Percentiles rank a stretch among this genome's conserved stretches.
Conservation (phyloP, 2,888 invertebrate species). For the Rhabditophanes sp. region DNA sequence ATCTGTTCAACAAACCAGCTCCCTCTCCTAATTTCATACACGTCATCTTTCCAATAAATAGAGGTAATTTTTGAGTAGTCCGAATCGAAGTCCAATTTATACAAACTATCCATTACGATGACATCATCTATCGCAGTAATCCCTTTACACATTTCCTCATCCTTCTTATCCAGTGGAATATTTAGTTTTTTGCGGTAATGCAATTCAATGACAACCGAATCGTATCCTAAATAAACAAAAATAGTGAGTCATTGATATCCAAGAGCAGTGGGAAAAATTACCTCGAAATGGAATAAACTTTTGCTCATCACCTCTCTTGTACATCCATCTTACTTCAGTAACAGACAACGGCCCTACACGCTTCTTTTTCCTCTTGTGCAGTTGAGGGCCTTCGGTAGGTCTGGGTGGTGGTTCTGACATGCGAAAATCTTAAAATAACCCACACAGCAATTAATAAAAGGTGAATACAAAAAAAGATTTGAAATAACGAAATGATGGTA, state of each 20-base stretch:
- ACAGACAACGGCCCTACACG: constrained; percentile 13
- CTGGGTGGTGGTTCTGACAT: too few species aligned
- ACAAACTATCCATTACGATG: constrained; percentile 37
- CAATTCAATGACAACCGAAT: constrained; percentile 38
- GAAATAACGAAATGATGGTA: too few species aligned
- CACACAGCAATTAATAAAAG: too few species aligned
- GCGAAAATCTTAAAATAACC: too few species aligned
- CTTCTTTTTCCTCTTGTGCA: constrained; percentile 10
- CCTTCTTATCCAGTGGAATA: constrained; percentile 17
- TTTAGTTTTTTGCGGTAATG: constrained; percentile 22
- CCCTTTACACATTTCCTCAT: constrained; percentile 3
- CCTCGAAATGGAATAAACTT: constrained; percentile 18
- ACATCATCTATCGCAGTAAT: constrained; percentile 19
- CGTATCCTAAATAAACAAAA: constrained; percentile 29
- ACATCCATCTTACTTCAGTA: constrained; percentile 39
- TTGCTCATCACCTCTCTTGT: constrained; percentile 12
- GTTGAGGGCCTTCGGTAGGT: too few species aligned
- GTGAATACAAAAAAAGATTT: too few species aligned
- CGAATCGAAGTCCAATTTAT: constrained; percentile 15
- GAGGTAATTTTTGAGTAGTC: constrained; percentile 18
- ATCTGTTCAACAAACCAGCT: constrained; percentile 57
- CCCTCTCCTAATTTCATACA: constrained; percentile 53
- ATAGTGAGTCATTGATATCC: too few species aligned
- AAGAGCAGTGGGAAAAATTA: too few species aligned
- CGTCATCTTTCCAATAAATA: constrained; percentile 49